Evolutionary conservation across 2,113 vertebrate genomes (phyloP).

Genomic region (Arizona elegans): DNA sequence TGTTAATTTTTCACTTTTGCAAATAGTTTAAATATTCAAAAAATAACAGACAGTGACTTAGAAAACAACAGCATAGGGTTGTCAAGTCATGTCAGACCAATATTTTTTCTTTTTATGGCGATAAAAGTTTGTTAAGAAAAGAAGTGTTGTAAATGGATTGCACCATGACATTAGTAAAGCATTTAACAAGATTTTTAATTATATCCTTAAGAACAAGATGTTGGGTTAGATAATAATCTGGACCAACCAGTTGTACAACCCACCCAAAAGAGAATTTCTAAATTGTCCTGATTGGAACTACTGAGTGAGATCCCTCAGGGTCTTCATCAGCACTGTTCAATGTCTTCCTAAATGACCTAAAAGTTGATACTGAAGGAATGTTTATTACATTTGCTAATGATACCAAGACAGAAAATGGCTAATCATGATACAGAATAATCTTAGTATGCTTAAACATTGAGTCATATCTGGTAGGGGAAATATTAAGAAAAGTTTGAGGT

Average conservation of each 20-base stretch:
- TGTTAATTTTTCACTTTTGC: background rate
- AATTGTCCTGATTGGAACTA: background rate
- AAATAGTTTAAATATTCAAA: background rate
- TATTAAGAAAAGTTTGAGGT: background rate
- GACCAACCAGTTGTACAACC: background rate
- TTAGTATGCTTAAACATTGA: background rate
- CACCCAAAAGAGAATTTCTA: background rate
- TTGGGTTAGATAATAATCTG: background rate
- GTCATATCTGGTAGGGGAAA: background rate
- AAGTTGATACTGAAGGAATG: background rate
- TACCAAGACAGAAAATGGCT: background rate
- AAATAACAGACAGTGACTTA: background rate
- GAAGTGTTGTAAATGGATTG: background rate
- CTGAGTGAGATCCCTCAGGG: background rate
- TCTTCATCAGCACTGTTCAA: background rate
- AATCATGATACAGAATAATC: background rate
- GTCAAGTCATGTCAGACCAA: background rate
- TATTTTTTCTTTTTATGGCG: background rate
- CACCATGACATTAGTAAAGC: background rate
- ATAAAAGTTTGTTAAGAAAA: background rate
- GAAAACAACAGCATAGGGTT: background rate
- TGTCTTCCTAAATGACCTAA: background rate
- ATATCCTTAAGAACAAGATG: background rate
- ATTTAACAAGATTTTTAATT: background rate
- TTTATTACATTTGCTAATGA: background rate